Evolutionary conservation across 2,113 vertebrate species (phyloP), one percentile per base, ranked within the genome.

Genomic region (Illadopsis cleaveri): DNA sequence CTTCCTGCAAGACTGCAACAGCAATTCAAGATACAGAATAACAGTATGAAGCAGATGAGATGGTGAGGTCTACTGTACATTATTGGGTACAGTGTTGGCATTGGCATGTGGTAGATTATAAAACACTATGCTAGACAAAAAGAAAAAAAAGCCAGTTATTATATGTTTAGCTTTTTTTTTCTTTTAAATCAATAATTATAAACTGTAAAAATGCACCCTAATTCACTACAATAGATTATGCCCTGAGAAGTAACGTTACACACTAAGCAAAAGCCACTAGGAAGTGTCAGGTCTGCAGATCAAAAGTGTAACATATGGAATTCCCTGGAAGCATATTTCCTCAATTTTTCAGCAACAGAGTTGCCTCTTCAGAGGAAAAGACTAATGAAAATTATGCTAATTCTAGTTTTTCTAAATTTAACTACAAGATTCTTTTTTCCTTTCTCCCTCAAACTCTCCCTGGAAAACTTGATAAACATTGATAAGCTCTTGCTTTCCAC

Each of bases 161-260:
- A 87, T 6, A 80, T 35, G 45, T 57, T 95, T 90, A 95, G 51
- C 30, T 86, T 69, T 23, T 23, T 62, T 23, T 17, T 62, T 15
- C 27, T 7, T 27, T 90, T 78, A 77, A 94, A 95, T 81, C 79
- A 94, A 7, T 95, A 84, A 94, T 82, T 97, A 96, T 89, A 96
- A 86, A 90, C 25, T 53, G 51, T 91, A 97, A 97, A 97, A 97
- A 95, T 38, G 91, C 91, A 94, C 47, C 83, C 93, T 98, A 97
- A 92, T 85, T 97, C 86, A 96, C 90, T 97, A 96, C 53, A 81
- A 92, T 94, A 85, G 79, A 94, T 86, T 98, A 97, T 35, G 95
- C 97, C 98, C 98, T 98, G 98, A 98, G 98, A 97, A 98, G 75
- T 95, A 97, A 87, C 33, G 89, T 66, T 95, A 93, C 23, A 90